Percentiles rank a stretch among this genome's conserved stretches.
These are phyloP conservation scores for Drosophila sp. DNA, from an alignment of 1,140 invertebrate species.

Conservation along the genomic window DNA sequence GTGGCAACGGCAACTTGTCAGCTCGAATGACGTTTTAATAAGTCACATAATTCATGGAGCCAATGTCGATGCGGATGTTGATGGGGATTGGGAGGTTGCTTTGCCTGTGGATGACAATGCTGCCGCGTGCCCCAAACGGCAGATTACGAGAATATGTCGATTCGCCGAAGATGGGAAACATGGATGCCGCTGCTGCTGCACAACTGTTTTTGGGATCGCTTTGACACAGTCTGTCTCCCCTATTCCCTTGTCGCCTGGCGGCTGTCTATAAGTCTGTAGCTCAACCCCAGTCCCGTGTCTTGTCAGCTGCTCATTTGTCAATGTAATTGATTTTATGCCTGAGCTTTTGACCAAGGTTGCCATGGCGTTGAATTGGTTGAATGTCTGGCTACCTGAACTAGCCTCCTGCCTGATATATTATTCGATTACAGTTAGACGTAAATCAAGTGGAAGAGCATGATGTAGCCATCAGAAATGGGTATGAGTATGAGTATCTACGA, in stretches of 20 bases:
- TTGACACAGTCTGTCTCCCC: slow-evolving; percentile 53
- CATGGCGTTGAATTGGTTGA: slow-evolving; percentile 37
- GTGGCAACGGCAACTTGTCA: slow-evolving; percentile 81
- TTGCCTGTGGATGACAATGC: slow-evolving; percentile 49
- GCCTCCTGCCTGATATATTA: slow-evolving; percentile 75
- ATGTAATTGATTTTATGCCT: slow-evolving; percentile 83
- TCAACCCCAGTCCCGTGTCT: slow-evolving; percentile 35
- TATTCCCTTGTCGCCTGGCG: background rate
- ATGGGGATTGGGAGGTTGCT: background rate
- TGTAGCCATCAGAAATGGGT: slow-evolving; percentile 64
- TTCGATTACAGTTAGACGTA: slow-evolving; percentile 81
- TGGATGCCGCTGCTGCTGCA: slow-evolving; percentile 45
- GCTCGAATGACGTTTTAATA: slow-evolving; percentile 82
- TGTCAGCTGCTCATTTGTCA: slow-evolving; percentile 83
- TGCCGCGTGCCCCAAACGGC: slow-evolving; percentile 50
- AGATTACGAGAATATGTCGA: slow-evolving; percentile 37
- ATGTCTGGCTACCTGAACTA: slow-evolving; percentile 43
- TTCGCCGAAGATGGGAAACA: slow-evolving; percentile 45
- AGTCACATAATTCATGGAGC: slow-evolving; percentile 81
- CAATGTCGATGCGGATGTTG: slow-evolving; percentile 19
- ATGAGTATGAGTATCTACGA: slow-evolving; percentile 1
- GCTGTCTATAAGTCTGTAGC: slow-evolving; percentile 1
- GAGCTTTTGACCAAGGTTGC: slow-evolving; percentile 75
- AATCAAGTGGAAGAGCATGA: slow-evolving; percentile 81
- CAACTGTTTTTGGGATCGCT: slow-evolving; percentile 64